phyloP scores from a whole-genome alignment of 2,797 vertebrate species.

The Enteromius afrohamiltoni region DNA sequence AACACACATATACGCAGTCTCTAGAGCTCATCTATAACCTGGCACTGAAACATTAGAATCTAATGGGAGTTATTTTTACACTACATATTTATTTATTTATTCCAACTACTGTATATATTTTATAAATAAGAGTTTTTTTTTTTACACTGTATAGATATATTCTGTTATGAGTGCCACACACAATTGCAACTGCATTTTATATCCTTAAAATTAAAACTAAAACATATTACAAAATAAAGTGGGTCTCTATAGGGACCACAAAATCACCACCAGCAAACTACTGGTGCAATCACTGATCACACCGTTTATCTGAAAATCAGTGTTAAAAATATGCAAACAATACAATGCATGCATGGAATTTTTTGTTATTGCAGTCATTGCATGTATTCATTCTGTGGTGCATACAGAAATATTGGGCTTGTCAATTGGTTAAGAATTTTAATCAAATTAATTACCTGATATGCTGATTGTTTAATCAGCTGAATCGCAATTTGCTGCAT shows the following conservation, averaged over 20 bases:
- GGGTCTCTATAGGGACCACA: not conserved
- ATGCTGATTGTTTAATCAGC: constrained; percentile 11
- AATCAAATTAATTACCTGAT: not conserved
- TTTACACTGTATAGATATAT: not conserved
- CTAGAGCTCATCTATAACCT: constrained; percentile 17
- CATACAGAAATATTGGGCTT: not conserved
- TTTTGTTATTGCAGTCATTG: constrained; percentile 4
- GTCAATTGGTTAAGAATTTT: not conserved
- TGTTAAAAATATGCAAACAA: not conserved
- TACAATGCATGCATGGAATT: not conserved
- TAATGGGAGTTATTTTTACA: constrained; percentile 13
- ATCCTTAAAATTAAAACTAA: not conserved
- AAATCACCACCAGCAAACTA: not conserved
- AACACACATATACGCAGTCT: constrained; percentile 29
- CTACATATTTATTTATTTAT: not conserved
- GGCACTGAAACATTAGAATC: not conserved
- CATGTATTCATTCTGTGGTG: not conserved
- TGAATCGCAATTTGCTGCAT: not conserved
- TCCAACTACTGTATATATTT: not conserved
- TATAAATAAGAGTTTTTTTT: not conserved
- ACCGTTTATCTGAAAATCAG: not conserved
- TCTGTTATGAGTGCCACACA: not conserved
- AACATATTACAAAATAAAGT: not conserved
- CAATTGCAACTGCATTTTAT: not conserved
- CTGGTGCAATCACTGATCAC: not conserved